Conservation (phyloP, 1,140 invertebrate species). For the Papilio aristodemus region DNA sequence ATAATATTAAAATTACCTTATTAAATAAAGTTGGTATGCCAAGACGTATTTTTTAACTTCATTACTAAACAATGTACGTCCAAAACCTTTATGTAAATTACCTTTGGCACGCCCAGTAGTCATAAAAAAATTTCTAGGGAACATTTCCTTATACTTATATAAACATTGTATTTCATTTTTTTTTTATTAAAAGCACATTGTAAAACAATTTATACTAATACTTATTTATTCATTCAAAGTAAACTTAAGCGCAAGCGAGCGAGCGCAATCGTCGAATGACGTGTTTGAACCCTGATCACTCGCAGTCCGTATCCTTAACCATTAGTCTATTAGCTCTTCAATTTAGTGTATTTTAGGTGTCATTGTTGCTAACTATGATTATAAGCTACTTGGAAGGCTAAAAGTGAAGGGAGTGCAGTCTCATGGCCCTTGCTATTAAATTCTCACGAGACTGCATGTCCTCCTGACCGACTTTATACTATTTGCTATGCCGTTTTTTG, state of each 20-base stretch:
- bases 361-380: not conserved
- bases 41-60: not conserved
- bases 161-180: not conserved
- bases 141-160: not conserved
- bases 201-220: too few relatives aligned
- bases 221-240: too few relatives aligned
- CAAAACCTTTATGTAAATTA: not conserved
- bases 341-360: not conserved
- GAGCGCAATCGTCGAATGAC: too few relatives aligned
- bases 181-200: too few relatives aligned
- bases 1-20: not conserved
- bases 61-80: not conserved
- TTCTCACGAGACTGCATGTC: constrained; percentile 7
- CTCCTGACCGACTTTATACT: constrained; percentile 4
- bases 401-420: constrained; percentile 27
- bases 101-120: not conserved
- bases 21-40: not conserved
- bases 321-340: too few relatives aligned
- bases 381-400: constrained; percentile 8
- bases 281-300: too few relatives aligned
- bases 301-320: too few relatives aligned
- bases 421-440: not conserved
- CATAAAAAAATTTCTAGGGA: not conserved
- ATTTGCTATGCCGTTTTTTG: constrained; percentile 12
- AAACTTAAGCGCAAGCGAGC: too few relatives aligned